phyloP scores from a whole-genome alignment of 2,797 vertebrate species.

The Buphagus erythrorhynchus region DNA sequence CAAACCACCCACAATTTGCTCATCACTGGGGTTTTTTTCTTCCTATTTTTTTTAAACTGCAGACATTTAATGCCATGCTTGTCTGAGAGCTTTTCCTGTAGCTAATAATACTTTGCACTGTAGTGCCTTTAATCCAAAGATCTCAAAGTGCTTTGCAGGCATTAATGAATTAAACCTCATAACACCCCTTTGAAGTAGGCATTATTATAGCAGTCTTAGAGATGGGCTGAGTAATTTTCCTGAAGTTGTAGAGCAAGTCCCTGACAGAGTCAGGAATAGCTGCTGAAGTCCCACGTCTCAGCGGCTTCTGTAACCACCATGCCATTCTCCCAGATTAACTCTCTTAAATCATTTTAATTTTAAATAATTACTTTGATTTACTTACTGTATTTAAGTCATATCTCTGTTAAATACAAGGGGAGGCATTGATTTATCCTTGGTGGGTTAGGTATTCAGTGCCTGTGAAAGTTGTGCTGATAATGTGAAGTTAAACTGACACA shows the following conservation, averaged over 20 bases:
- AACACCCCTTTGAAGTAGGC: conserved; percentile 67
- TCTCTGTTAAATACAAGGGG: conserved; percentile 53
- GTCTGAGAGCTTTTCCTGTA: conserved; percentile 53
- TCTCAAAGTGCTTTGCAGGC: conserved; percentile 62
- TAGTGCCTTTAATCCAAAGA: conserved; percentile 63
- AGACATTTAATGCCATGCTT: conserved; percentile 42
- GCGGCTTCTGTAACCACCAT: not conserved
- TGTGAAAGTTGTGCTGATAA: not conserved
- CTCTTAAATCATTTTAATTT: conserved; percentile 62
- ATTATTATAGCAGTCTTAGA: conserved; percentile 61
- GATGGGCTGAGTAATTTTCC: conserved; percentile 56
- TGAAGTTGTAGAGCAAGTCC: conserved; percentile 47
- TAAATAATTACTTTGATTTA: conserved; percentile 71
- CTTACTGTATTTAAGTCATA: conserved; percentile 55
- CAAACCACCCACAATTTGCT: not conserved
- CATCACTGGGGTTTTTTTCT: not conserved
- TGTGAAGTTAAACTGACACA: conserved; percentile 24
- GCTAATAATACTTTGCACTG: conserved; percentile 55
- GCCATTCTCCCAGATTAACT: conserved; percentile 1
- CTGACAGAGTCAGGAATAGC: conserved; percentile 48
- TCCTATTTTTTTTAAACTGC: not conserved
- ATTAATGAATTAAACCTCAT: conserved; percentile 69
- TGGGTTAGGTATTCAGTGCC: conserved; percentile 24
- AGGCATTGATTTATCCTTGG: conserved; percentile 50
- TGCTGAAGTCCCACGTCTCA: not conserved